Base-by-base conservation (phyloP, 2,797 vertebrate genomes). In the Darevskia nairensis region DNA sequence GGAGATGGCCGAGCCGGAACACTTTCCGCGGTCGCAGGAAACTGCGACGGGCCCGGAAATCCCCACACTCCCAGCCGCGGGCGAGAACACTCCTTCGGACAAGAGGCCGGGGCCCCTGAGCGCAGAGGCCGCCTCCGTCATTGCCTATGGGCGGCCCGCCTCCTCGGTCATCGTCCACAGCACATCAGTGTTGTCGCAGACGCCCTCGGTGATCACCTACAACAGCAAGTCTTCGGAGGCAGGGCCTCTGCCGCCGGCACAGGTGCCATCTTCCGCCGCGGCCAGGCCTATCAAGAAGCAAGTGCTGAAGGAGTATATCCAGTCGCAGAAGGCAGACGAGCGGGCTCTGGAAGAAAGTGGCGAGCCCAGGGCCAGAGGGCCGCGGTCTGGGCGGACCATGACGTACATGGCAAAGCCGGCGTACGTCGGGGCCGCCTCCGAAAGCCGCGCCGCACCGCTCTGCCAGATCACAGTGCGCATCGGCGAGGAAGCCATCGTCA, bases 381-480 rank as follows among this genome's bases (percentile, higher is more conserved):
- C 84, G 71, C 97, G 93, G 94, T 96, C 92, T 0, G 96, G 94
- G 84, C 98, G 97, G 91, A 97, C 95, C 80, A 97, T 98, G 91
- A 96, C 96, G 1, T 96, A 97, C 2, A 94, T 93, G 83, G 97
- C 97, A 86, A 98, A 98, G 92, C 97, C 97, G 15, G 95, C 96
- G n/a, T 97, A 95, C 0, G 95, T 96, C 77, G 94, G 96, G 0
- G 89, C 90, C 21, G 95, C 93, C 85, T 96, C 96, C 69, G 98
- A 96, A 91, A 96, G 93, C 93, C 97, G 97, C 84, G 93, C 95
- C 1, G 98, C 98, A 27, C 98, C 98, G 0, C 96, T 99, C 86
- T 99, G 98, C 94, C 98, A 98, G 95, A 99, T 99, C 92, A 99
- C 98, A 39, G 98, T 99, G 86, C 97, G 98, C 15, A 98, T 99